Conservation (phyloP, 2,797 vertebrate species). For the Gymnoscopelus braueri region DNA sequence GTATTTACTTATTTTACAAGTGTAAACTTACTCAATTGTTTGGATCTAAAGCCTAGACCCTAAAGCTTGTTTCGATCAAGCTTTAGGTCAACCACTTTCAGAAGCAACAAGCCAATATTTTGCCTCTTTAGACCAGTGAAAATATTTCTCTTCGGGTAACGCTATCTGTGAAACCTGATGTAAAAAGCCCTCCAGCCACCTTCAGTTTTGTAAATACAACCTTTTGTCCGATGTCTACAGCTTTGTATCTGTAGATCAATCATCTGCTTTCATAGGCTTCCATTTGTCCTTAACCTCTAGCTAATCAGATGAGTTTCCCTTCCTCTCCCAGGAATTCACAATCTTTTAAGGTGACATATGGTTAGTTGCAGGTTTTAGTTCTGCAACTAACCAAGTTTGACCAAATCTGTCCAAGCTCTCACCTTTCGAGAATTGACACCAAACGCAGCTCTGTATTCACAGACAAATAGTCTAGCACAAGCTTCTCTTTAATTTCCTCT, state of each 20-base stretch:
- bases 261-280: neutral
- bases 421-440: conserved; percentile 4
- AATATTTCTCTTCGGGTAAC: conserved; percentile 23
- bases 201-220: conserved; percentile 38
- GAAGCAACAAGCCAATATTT: conserved; percentile 15
- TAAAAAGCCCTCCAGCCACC: conserved; percentile 43
- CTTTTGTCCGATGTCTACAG: conserved; percentile 33
- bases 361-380: no score
- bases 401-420: conserved; percentile 5
- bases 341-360: neutral
- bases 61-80: conserved; percentile 27
- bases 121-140: conserved; percentile 10
- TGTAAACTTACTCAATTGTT: conserved; percentile 4
- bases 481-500: neutral
- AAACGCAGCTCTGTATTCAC: neutral
- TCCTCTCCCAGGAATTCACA: neutral
- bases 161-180: conserved; percentile 45
- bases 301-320: neutral
- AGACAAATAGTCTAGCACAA: neutral
- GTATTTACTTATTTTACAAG: neutral
- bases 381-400: conserved; percentile 16
- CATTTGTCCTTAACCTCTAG: neutral
- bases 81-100: conserved; percentile 13
- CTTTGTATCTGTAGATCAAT: conserved; percentile 1
- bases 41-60: no score